Conservation (phyloP, 1,140 invertebrate genomes). For the Hirudo medicinalis region DNA sequence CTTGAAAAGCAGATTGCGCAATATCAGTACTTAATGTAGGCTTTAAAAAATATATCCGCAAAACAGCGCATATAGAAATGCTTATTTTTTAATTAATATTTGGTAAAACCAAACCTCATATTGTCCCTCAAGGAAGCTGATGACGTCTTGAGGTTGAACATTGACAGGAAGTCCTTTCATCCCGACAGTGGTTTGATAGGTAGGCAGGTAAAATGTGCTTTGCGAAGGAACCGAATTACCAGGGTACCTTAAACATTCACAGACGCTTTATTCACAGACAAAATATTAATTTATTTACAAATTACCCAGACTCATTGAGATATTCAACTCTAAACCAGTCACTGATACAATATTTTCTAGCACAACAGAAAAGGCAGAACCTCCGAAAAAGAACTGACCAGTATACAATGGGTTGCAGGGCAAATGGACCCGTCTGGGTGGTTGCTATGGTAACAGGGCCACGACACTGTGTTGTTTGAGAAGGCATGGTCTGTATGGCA, state of each 20-base stretch:
- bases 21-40: too few species aligned
- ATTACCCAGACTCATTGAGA: too few species aligned
- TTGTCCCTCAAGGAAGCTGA: conserved; percentile 43
- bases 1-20: too few species aligned
- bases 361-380: too few species aligned
- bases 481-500: neutral
- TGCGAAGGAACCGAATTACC: conserved; percentile 73
- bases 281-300: too few species aligned
- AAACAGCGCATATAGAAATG: too few species aligned
- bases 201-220: conserved; percentile 60
- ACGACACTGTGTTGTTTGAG: neutral
- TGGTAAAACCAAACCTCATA: conserved; percentile 39
- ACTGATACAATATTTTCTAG: too few species aligned
- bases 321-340: too few species aligned
- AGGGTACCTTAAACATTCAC: conserved; percentile 58
- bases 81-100: too few species aligned
- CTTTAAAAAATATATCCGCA: too few species aligned
- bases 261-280: too few species aligned
- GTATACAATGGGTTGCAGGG: neutral
- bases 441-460: neutral
- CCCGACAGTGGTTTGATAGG: conserved; percentile 42
- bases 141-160: conserved; percentile 39
- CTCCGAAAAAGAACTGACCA: neutral
- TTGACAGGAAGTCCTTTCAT: conserved; percentile 43
- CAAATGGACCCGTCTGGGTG: neutral